Percentiles rank a stretch among this genome's conserved stretches.
Evolutionary conservation across 2,113 vertebrate genomes (phyloP).

Genomic region (Lampris incognitus): DNA sequence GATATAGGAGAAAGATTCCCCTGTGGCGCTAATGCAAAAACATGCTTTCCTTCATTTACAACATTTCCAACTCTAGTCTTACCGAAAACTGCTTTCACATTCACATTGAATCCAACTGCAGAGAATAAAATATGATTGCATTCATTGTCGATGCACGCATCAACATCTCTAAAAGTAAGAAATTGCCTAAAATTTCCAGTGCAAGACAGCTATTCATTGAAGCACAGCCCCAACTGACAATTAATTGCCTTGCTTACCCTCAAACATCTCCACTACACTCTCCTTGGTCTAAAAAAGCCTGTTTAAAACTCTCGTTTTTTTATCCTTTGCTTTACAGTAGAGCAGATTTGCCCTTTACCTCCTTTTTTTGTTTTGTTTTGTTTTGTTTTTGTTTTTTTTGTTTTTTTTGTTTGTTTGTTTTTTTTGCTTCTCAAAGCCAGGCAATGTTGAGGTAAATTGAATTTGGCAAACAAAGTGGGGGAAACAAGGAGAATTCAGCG

Average conservation of each 20-base stretch:
- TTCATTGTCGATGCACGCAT: conserved; percentile 62
- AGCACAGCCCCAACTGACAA: conserved; percentile 70
- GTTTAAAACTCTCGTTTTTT: conserved; percentile 64
- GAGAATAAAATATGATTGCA: conserved; percentile 59
- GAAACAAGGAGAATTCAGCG: conserved; percentile 80
- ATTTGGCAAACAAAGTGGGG: conserved; percentile 90
- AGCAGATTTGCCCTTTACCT: conserved; percentile 72
- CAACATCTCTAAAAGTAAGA: conserved; percentile 66
- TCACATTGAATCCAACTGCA: conserved; percentile 71
- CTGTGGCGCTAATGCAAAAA: conserved; percentile 69
- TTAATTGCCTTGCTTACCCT: conserved; percentile 74
- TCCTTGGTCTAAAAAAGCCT: conserved; percentile 73
- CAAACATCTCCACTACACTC: conserved; percentile 70
- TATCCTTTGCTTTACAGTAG: conserved; percentile 66
- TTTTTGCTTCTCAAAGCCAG: conserved; percentile 88
- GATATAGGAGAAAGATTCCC: conserved; percentile 58
- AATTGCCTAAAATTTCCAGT: conserved; percentile 71
- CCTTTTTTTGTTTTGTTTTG: conserved; percentile 36
- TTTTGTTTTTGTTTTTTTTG: too few relatives aligned
- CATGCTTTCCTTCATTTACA: conserved; percentile 78
- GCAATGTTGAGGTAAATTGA: conserved; percentile 95
- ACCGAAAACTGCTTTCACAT: conserved; percentile 73
- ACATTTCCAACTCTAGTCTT: conserved; percentile 70
- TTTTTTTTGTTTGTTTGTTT: too few relatives aligned
- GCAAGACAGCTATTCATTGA: conserved; percentile 70